Evolutionary conservation across 2,113 vertebrate genomes (phyloP), one percentile per base, ranked within the genome.

Genomic region (Equus przewalskii): DNA sequence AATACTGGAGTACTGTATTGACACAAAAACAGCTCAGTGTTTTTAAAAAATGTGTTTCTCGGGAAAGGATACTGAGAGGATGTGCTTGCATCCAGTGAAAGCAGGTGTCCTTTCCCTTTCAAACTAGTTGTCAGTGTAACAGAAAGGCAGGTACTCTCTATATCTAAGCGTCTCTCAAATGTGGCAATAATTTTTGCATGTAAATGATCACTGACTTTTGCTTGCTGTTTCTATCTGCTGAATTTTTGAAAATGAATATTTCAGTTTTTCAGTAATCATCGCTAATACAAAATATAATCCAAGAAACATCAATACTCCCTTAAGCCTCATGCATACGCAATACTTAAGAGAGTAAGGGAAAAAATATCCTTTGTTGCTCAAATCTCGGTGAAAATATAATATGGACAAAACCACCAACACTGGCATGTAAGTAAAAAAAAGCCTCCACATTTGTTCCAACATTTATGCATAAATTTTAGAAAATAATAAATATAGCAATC

Each of bases 191-290:
- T 64, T 64, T 89, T 83, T 89, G 10, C 22, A 65, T 8, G 44
- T 79, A 44, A 94, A 81, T 30, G 18, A 76, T 58, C 72, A 88
- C 41, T 85, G 79, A 96, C 21, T 46, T 95, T 95, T 92, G n/a
- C 18, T 94, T 92, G 19, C 8, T 91, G 3, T 86, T 95, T 69
- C 21, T 82, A 15, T 85, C 18, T 83, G 56, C 12, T 91, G 41
- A 69, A 60, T 83, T 92, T 67, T 79, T 56, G n/a, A 70, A 86
- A 91, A 81, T 49, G 7, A 44, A 19, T n/a, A 24, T 75, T 88
- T 73, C 14, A 72, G 33, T 46, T 95, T 91, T 95, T 89, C 36
- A 88, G 2, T 54, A 87, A 72, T 76, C 30, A 96, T 80, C 7
- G 33, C 26, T 69, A 9, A 72, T 24, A 69, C 16, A 72, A 75